A percentile compares a stretch with the other conserved stretches of the same genome.
These are phyloP conservation scores for Stenurella melanura DNA, from an alignment of 2,888 invertebrate species.

Conservation along the genomic window DNA sequence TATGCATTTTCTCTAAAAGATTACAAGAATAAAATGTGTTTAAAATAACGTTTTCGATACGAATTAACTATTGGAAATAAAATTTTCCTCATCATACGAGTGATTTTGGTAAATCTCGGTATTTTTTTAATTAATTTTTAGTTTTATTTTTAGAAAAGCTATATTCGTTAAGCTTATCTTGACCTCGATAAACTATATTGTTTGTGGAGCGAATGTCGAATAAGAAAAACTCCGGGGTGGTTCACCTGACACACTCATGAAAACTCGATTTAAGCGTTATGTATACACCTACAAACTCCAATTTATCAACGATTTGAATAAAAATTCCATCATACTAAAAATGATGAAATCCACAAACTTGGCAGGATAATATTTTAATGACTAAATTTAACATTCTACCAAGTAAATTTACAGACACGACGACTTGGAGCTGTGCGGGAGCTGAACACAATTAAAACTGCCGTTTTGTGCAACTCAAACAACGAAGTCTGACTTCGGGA, in stretches of 20 bases:
- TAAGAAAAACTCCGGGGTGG: neutral
- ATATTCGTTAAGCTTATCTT: too few species aligned
- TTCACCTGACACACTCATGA: neutral
- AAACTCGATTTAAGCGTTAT: constrained; percentile 13
- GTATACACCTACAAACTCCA: neutral
- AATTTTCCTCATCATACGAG: too few species aligned
- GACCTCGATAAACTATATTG: too few species aligned
- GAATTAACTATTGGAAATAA: too few species aligned
- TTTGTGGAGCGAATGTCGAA: too few species aligned
- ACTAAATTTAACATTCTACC: constrained; percentile 13
- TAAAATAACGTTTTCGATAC: too few species aligned
- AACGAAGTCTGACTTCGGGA: constrained; percentile 6
- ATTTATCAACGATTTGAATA: constrained; percentile 10
- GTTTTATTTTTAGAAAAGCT: too few species aligned
- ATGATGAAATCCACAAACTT: neutral
- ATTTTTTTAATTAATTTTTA: too few species aligned
- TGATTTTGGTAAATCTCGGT: too few species aligned
- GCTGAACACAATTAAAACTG: constrained; percentile 32
- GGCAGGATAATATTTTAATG: constrained; percentile 18
- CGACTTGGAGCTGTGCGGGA: neutral
- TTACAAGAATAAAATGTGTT: too few species aligned
- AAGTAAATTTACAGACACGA: neutral
- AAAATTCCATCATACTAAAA: constrained; percentile 19
- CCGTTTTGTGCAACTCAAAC: constrained; percentile 28
- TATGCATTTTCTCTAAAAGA: too few species aligned